These are phyloP conservation scores for Halocynthia aurantium DNA, from an alignment of 23 tunicate species.

Conservation along the genomic window DNA sequence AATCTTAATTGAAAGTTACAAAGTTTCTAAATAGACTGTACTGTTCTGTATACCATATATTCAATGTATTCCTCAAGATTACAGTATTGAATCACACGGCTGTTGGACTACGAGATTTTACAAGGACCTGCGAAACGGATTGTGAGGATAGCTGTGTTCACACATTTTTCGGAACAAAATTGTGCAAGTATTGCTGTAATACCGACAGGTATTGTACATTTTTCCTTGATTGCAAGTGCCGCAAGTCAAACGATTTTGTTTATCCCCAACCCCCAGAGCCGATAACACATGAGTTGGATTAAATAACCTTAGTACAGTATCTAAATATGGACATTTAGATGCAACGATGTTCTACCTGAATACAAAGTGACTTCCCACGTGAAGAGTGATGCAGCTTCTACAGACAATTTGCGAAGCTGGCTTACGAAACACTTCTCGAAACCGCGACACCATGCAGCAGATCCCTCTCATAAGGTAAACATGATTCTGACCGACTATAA, in stretches of 20 bases:
- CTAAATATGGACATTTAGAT: slow-evolving; percentile 19
- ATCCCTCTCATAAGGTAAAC: slow-evolving; percentile 70
- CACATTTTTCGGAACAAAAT: slow-evolving; percentile 42
- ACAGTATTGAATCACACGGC: slow-evolving; percentile 71
- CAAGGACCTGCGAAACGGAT: slow-evolving; percentile 60
- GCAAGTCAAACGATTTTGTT: background rate
- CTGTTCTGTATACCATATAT: no score
- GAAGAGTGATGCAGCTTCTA: slow-evolving; percentile 18
- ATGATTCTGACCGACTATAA: background rate
- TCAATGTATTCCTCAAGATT: slow-evolving; percentile 24
- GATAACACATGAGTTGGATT: no score
- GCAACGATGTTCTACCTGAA: slow-evolving; percentile 61
- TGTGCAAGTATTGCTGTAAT: slow-evolving; percentile 79
- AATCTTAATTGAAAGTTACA: no score
- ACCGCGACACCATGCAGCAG: slow-evolving; percentile 75
- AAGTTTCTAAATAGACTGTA: no score
- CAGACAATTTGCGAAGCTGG: slow-evolving; percentile 43
- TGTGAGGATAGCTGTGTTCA: slow-evolving; percentile 50
- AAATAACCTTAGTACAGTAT: no score
- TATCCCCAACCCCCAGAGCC: no score
- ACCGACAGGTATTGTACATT: slow-evolving; percentile 61
- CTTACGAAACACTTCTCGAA: slow-evolving; percentile 43
- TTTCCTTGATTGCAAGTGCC: background rate
- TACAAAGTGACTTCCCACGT: slow-evolving; percentile 30
- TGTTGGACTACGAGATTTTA: slow-evolving; percentile 58